phyloP scores from a whole-genome alignment of 2,113 vertebrate species.

The Xerus inauris region DNA sequence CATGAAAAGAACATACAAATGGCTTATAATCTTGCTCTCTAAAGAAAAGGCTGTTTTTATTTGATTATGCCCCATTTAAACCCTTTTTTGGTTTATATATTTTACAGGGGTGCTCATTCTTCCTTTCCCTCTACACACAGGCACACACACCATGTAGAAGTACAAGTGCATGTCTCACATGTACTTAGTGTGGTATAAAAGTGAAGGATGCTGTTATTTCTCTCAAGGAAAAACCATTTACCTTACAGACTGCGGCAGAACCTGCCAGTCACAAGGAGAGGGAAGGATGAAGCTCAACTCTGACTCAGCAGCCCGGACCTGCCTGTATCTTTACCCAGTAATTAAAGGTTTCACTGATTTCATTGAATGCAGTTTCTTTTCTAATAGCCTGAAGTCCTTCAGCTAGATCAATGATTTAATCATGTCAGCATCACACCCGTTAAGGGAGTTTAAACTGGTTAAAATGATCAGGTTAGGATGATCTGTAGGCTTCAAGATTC shows the following conservation, averaged over 20 bases:
- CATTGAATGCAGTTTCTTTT: conserved; percentile 89
- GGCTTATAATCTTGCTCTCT: neutral
- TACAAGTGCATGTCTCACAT: neutral
- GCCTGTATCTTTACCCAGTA: conserved; percentile 89
- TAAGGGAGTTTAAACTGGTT: conserved; percentile 82
- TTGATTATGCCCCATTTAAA: neutral
- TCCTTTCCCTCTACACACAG: neutral
- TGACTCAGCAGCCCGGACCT: conserved; percentile 76
- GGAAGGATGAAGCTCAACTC: conserved; percentile 74
- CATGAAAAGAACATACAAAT: neutral
- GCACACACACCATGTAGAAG: neutral
- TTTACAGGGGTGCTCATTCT: neutral
- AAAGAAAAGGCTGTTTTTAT: neutral
- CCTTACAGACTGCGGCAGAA: neutral
- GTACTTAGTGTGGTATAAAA: neutral
- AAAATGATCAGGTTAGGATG: conserved; percentile 85
- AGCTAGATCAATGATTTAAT: conserved; percentile 89
- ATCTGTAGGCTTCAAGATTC: conserved; percentile 87
- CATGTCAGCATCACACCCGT: conserved; percentile 86
- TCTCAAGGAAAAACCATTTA: conserved; percentile 8
- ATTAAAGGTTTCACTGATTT: conserved; percentile 91
- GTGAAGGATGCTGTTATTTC: neutral
- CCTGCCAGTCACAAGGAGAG: conserved; percentile 71
- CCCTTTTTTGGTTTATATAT: neutral
- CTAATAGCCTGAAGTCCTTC: conserved; percentile 87